A percentile compares a stretch with the other conserved stretches of the same genome.
phyloP scores from a whole-genome alignment of 2,797 vertebrate species.

The Rhynchonycteris naso region DNA sequence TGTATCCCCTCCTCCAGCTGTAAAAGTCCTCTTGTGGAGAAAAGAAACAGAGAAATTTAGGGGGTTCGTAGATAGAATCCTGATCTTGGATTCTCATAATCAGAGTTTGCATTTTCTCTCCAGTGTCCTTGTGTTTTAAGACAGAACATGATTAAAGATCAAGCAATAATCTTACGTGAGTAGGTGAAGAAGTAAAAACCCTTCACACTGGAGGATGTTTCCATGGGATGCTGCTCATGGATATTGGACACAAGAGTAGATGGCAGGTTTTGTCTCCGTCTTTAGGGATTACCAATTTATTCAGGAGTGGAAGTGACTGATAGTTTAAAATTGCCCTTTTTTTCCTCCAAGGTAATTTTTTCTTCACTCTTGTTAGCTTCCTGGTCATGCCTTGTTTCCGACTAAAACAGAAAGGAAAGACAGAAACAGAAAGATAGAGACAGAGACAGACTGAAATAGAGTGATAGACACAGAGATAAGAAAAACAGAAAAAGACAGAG shows the following conservation, averaged over 20 bases:
- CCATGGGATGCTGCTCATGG: accelerated
- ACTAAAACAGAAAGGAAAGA: neutral
- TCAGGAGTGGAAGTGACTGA: neutral
- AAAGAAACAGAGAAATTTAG: no score
- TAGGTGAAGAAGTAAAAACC: neutral
- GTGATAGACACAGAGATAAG: neutral
- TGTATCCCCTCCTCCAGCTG: no score
- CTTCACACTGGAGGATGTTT: neutral
- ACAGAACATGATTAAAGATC: neutral
- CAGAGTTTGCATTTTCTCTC: neutral
- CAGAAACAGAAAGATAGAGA: neutral
- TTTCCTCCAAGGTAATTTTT: neutral
- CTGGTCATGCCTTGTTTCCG: neutral
- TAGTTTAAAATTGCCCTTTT: neutral
- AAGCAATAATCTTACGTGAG: neutral
- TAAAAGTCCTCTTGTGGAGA: neutral
- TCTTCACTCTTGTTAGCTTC: neutral
- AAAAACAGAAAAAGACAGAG: neutral
- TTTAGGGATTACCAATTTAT: neutral
- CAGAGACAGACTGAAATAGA: neutral
- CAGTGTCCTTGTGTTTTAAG: neutral
- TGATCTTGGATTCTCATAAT: neutral
- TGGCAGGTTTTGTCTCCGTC: accelerated
- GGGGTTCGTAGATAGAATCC: no score
- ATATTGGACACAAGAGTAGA: neutral